A percentile compares a stretch with the other conserved stretches of the same genome.
These are phyloP conservation scores for Galerucella calmariensis DNA, from an alignment of 2,888 invertebrate genomes.

Conservation along the genomic window DNA sequence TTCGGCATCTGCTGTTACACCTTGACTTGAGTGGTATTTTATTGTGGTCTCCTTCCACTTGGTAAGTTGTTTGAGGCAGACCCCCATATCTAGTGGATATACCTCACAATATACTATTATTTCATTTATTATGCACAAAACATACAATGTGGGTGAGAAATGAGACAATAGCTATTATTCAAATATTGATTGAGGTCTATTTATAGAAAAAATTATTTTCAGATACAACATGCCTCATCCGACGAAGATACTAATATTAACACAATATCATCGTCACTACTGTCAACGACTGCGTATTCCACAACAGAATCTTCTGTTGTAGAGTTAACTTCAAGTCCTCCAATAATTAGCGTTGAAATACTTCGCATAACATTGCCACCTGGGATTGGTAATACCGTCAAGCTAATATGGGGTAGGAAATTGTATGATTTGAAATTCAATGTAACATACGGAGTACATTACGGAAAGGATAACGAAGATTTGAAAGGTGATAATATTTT, in stretches of 20 bases:
- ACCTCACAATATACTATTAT: too few relatives aligned
- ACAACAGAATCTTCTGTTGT: slow-evolving; percentile 17
- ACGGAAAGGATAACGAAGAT: slow-evolving; percentile 51
- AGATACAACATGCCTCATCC: slow-evolving; percentile 24
- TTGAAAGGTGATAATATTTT: slow-evolving; percentile 45
- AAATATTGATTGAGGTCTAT: too few relatives aligned
- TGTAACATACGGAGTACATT: slow-evolving; percentile 54
- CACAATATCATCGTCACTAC: slow-evolving; percentile 14
- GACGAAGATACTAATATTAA: slow-evolving; percentile 23
- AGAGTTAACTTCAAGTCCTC: slow-evolving; percentile 13
- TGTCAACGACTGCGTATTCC: slow-evolving; percentile 14
- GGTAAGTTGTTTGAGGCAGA: too few relatives aligned
- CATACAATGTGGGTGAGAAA: too few relatives aligned
- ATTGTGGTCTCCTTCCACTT: too few relatives aligned
- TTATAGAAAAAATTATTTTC: slow-evolving; percentile 1
- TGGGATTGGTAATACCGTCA: slow-evolving; percentile 52
- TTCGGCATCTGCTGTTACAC: too few relatives aligned
- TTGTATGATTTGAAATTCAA: slow-evolving; percentile 44
- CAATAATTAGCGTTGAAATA: slow-evolving; percentile 51
- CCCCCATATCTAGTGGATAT: too few relatives aligned
- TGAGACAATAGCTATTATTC: too few relatives aligned
- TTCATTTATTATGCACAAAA: too few relatives aligned
- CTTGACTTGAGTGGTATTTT: too few relatives aligned
- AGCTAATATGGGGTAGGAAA: slow-evolving; percentile 54
- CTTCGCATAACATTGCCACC: slow-evolving; percentile 50